Evolutionary conservation across 2,888 invertebrate genomes (phyloP).

Genomic region (Amblyjoppa proteus): DNA sequence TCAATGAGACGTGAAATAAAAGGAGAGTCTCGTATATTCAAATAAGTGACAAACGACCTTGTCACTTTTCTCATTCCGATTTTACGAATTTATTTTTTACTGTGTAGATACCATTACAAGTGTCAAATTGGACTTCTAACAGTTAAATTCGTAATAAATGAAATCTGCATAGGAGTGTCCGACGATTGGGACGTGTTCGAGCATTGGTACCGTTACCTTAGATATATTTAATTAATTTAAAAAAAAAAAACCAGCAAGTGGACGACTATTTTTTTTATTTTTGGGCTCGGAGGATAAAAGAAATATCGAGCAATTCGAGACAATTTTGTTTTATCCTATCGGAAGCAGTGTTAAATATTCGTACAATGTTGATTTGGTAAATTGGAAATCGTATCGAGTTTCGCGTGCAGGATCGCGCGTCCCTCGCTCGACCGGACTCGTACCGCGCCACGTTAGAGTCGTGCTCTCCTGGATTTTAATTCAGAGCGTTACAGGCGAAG

Average conservation of each 20-base stretch:
- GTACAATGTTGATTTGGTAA: not conserved
- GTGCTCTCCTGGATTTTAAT: slow-evolving; percentile 43
- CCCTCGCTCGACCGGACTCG: slow-evolving; percentile 47
- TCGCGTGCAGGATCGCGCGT: slow-evolving; percentile 22
- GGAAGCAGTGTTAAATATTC: not conserved
- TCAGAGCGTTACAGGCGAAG: slow-evolving; percentile 24
- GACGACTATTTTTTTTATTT: not conserved
- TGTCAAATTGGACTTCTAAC: too few species aligned
- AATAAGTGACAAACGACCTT: too few species aligned
- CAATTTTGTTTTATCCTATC: not conserved
- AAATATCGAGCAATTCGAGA: not conserved
- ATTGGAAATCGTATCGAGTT: slow-evolving; percentile 38
- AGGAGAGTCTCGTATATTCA: too few species aligned
- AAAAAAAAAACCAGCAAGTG: not conserved
- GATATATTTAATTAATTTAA: not conserved
- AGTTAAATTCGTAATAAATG: too few species aligned
- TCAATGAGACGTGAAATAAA: too few species aligned
- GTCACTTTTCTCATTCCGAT: too few species aligned
- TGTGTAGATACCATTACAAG: too few species aligned
- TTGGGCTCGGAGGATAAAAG: not conserved
- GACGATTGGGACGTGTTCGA: too few species aligned
- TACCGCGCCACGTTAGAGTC: slow-evolving; percentile 11
- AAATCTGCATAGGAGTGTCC: too few species aligned
- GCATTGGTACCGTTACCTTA: not conserved
- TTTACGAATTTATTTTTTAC: too few species aligned